Evolutionary conservation across 2,113 vertebrate genomes (phyloP).

Genomic region (Zosterops lateralis): DNA sequence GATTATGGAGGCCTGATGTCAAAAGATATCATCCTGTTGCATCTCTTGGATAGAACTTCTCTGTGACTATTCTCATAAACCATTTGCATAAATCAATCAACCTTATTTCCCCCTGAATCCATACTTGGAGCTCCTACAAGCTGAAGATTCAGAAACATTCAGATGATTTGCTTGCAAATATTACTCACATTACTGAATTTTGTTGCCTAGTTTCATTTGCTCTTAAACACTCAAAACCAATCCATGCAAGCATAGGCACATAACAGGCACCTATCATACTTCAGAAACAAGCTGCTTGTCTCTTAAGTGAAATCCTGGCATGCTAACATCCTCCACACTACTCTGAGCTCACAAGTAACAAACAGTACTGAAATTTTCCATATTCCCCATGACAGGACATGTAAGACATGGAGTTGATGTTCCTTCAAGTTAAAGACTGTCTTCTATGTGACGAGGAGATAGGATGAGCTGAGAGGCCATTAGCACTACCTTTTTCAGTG

Average conservation of each 20-base stretch:
- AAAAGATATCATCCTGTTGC: not conserved
- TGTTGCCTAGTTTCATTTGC: not conserved
- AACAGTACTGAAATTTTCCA: not conserved
- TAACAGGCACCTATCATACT: not conserved
- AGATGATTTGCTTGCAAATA: not conserved
- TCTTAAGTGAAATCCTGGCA: not conserved
- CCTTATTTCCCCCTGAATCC: not conserved
- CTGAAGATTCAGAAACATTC: not conserved
- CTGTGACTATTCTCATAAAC: not conserved
- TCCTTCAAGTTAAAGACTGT: not conserved
- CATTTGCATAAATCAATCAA: not conserved
- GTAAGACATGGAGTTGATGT: not conserved
- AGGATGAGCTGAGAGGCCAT: not conserved
- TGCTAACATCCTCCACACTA: not conserved
- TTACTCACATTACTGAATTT: not conserved
- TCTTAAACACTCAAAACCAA: not conserved
- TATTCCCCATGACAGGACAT: not conserved
- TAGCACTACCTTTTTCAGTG: not conserved
- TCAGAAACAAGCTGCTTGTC: not conserved
- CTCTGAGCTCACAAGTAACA: not conserved
- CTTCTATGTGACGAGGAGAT: not conserved
- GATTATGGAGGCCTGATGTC: not conserved
- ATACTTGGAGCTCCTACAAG: not conserved
- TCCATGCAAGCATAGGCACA: rapidly evolving
- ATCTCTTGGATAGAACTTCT: not conserved